Evolutionary conservation across 2,113 vertebrate genomes (phyloP), one percentile per base, ranked within the genome.

Genomic region (Bubo scandiacus): DNA sequence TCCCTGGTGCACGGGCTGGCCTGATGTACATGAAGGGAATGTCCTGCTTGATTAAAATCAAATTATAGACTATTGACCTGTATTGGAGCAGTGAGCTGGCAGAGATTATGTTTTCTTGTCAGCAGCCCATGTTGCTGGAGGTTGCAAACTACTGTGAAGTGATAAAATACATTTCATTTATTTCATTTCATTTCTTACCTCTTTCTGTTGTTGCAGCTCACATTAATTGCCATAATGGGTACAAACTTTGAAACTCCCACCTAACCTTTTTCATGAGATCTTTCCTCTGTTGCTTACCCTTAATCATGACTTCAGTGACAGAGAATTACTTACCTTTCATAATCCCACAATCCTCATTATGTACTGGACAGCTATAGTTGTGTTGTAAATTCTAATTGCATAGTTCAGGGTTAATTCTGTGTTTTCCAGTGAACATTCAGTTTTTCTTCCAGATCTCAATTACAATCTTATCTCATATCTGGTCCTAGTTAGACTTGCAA

Each of bases 381-480:
- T 74, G 15, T 23, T 82, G 45, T 68, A 90, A 84, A 58, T 75
- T 92, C 72, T 61, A 96, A 90, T 82, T 87, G 71, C 74, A 25
- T 66, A 88, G 45, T 80, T 91, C 32, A 71, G 67, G 79, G 71
- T 93, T 93, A 80, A 86, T 93, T 88, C 81, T 77, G 27, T 1
- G 2, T 78, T 95, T 94, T 92, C 90, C 54, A 83, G 51, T 29
- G 79, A 92, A 45, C 32, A 38, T 54, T 77, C 34, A n/a, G 40
- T 62, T 95, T 92, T 85, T 59, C 38, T 83, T 88, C 66, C 71
- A 81, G 47, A 90, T 83, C 63, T 90, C 85, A 88, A 14, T 94
- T 86, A 88, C 79, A 90, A 12, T 93, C 79, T 94, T 97, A 87
- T 94, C 72, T 96, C 62, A 36, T 97, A 90, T 90, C 90, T 96